Evolutionary conservation across 2,888 invertebrate genomes (phyloP).

Genomic region (Protophormia terraenovae): DNA sequence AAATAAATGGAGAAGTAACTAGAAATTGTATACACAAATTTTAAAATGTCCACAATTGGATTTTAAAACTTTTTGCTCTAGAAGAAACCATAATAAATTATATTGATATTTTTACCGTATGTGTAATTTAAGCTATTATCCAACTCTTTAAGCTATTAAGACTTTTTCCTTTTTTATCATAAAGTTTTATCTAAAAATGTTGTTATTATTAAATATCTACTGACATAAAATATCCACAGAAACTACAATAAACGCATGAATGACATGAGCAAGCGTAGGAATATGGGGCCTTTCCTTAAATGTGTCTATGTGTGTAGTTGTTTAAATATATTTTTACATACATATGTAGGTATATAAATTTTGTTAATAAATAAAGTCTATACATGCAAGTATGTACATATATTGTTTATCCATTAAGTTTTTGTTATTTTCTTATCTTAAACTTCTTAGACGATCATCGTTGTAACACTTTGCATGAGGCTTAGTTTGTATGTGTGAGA

Average conservation of each 20-base stretch:
- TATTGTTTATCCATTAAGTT: constrained; percentile 60
- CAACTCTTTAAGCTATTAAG: neutral
- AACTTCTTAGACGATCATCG: constrained; percentile 29
- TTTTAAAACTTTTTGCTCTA: no score
- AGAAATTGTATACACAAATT: no score
- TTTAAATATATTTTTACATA: neutral
- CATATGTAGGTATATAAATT: neutral
- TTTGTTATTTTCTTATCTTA: constrained; percentile 52
- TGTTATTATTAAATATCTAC: neutral
- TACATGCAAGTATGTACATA: constrained; percentile 60
- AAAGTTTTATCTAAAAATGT: constrained; percentile 4
- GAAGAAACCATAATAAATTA: no score
- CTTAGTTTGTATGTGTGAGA: neutral
- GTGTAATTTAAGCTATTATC: neutral
- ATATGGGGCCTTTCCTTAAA: constrained; percentile 10
- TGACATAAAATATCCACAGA: neutral
- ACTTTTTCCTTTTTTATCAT: neutral
- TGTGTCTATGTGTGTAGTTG: neutral
- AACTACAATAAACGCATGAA: neutral
- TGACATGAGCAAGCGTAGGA: neutral
- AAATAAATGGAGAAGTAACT: no score
- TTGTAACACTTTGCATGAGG: neutral
- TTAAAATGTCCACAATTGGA: no score
- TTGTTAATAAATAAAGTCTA: constrained; percentile 54
- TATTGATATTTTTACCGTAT: no score